phyloP scores from a whole-genome alignment of 2,888 invertebrate genomes.

The Encarsia formosa region DNA sequence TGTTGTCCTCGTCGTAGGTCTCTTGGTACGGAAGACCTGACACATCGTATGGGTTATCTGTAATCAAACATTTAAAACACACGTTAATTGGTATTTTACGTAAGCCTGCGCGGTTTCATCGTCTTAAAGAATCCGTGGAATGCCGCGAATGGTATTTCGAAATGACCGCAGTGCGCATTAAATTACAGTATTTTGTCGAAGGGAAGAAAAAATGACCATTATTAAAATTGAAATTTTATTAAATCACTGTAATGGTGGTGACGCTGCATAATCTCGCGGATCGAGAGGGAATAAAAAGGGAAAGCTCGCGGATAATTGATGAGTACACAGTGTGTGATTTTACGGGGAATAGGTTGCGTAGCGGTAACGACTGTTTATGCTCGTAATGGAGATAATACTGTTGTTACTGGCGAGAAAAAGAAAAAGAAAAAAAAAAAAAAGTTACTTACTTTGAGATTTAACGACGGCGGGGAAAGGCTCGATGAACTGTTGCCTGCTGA shows the following conservation, averaged over 20 bases:
- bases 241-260: no score
- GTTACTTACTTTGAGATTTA: constrained; percentile 79
- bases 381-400: neutral
- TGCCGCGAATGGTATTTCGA: no score
- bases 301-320: neutral
- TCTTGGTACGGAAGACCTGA: constrained; percentile 86
- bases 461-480: constrained; percentile 87
- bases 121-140: no score
- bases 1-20: constrained; percentile 71
- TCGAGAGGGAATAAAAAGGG: neutral
- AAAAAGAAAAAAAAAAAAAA: neutral
- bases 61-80: no score
- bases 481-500: constrained; percentile 82
- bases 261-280: constrained; percentile 1
- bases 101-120: no score
- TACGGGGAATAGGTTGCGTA: neutral
- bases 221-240: no score
- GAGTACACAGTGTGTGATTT: constrained; percentile 5
- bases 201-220: no score
- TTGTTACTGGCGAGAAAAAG: neutral
- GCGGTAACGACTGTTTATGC: neutral
- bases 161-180: no score
- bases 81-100: no score
- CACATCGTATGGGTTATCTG: constrained; percentile 92
- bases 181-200: no score